Base-by-base conservation (phyloP, 2,113 vertebrate species). In the Abramis brama region DNA sequence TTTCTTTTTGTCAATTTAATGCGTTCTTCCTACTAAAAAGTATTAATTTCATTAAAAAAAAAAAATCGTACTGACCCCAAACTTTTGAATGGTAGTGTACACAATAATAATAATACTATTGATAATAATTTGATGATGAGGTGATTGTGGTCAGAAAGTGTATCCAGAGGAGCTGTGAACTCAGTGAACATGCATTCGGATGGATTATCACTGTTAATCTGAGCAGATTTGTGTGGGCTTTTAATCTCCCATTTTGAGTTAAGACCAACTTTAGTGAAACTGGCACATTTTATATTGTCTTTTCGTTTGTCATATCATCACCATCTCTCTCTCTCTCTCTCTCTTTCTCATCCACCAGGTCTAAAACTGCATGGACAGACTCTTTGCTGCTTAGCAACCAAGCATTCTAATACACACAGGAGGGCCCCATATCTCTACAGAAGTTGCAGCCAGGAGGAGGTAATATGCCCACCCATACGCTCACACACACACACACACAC, bases 371-470 rank as follows among this genome's bases (percentile, higher is more conserved):
- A 10, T 19, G n/a, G 17, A 33, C 36, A 30, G 66, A 52, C 27
- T 52, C 23, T 77, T 9, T 6, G 78, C 80, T 85, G 88, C 90
- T 89, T 88, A 87, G 88, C 87, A 92, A 90, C 88, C 87, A 74
- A 77, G 85, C 89, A 88, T 77, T 81, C 33, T 23, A 86, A 74
- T n/a, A 55, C 62, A 12, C 82, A 86, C 55, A 3, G 25, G 17
- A 52, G 13, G 57, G 33, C 30, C 33, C 64, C 85, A 30, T 71
- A 86, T 73, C 60, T 77, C 86, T 84, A 47, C 82, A 73, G 66
- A 57, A 70, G 21, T 59, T 59, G 47, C 43, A 81, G 25, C 25
- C 74, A 64, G 23, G 73, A 43, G 79, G 74, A 79, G 75, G 76
- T 92, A 90, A 90, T 88, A 64, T 88, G 85, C 76, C 27, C 66